Conservation (phyloP, 2,797 vertebrate species). For the Luscinia megarhynchos region DNA sequence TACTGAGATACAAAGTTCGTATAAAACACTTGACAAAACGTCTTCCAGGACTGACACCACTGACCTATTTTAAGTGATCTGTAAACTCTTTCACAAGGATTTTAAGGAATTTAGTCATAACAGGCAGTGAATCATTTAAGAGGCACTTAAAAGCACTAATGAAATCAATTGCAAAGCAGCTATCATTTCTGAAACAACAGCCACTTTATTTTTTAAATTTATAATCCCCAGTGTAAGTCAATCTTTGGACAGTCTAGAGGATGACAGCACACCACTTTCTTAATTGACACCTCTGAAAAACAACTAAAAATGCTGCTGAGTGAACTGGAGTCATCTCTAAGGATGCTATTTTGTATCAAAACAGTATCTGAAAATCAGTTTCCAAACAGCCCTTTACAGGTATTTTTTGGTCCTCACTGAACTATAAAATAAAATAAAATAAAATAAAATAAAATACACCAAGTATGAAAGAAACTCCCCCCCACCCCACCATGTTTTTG, state of each 20-base stretch:
- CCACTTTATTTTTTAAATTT: background rate
- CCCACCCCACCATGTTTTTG: background rate
- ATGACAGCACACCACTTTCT: background rate
- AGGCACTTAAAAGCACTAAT: background rate
- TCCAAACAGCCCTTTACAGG: background rate
- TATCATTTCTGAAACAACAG: background rate
- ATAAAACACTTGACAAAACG: constrained; percentile 9
- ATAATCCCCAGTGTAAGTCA: background rate
- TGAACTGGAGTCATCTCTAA: background rate
- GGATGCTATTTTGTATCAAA: background rate
- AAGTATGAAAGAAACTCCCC: background rate
- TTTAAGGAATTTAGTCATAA: constrained; percentile 38
- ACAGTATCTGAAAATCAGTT: background rate
- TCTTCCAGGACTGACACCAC: background rate
- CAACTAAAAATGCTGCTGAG: background rate
- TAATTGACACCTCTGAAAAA: background rate
- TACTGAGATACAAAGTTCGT: constrained; percentile 43
- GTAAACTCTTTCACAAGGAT: constrained; percentile 61
- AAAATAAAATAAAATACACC: background rate
- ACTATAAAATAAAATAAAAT: background rate
- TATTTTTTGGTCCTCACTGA: background rate
- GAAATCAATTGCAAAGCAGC: constrained; percentile 1
- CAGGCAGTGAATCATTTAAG: constrained; percentile 44
- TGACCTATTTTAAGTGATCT: constrained; percentile 50
- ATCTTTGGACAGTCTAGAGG: background rate